Conservation (phyloP, 1,140 invertebrate species). For the Ceratosolen solmsi region DNA sequence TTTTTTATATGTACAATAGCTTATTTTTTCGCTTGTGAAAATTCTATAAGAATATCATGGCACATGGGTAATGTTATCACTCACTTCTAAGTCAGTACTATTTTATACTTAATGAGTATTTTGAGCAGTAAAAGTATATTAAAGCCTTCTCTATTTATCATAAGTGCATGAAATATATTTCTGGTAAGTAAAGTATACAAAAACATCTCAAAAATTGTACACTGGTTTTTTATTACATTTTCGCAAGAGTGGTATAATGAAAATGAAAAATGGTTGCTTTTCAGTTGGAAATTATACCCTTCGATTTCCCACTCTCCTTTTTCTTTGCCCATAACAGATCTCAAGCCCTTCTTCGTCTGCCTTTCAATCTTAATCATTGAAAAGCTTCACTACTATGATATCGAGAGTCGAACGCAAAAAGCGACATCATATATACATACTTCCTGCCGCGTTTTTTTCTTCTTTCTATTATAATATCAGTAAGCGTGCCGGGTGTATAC, state of each 20-base stretch:
- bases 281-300: neutral
- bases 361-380: conserved; percentile 48
- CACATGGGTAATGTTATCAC: no score
- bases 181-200: neutral
- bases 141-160: no score
- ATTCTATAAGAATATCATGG: no score
- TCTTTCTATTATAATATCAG: conserved; percentile 34
- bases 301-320: conserved; percentile 13
- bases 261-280: neutral
- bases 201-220: neutral
- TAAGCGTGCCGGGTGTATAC: neutral
- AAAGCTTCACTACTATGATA: conserved; percentile 14
- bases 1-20: no score
- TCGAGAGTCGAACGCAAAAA: conserved; percentile 5
- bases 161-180: no score
- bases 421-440: neutral
- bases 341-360: neutral
- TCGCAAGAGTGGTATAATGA: neutral
- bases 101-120: no score
- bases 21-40: no score
- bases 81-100: no score
- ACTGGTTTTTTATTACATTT: neutral
- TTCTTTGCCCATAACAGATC: neutral
- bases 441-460: neutral
- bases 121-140: no score